Evolutionary conservation across 92 coral and sea anemone genomes (phyloP).

Genomic region (Phenganax subtilis): DNA sequence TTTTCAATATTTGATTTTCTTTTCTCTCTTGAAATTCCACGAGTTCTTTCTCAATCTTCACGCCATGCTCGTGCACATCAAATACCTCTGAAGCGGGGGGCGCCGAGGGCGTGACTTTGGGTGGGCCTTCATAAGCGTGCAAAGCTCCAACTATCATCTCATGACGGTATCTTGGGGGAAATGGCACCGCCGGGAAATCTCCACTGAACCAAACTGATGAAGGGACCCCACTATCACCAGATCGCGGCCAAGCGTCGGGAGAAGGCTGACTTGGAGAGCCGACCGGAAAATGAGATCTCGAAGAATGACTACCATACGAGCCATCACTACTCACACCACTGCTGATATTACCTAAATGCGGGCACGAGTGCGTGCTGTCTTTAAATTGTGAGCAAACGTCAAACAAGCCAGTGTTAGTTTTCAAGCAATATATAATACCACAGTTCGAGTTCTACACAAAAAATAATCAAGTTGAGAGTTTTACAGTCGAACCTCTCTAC

Average conservation of each 20-base stretch:
- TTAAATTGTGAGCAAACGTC: neutral
- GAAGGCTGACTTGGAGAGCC: constrained; percentile 45
- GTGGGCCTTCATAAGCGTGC: constrained; percentile 53
- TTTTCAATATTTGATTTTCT: constrained; percentile 41
- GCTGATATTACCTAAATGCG: constrained; percentile 55
- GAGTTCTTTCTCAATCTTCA: constrained; percentile 35
- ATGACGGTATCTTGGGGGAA: constrained; percentile 38
- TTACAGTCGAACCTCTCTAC: too few species aligned
- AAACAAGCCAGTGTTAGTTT: neutral
- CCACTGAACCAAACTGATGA: constrained; percentile 19
- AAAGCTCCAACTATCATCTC: constrained; percentile 62
- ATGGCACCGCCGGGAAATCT: constrained; percentile 14
- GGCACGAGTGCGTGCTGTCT: constrained; percentile 8
- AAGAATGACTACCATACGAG: constrained; percentile 50
- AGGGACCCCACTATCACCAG: constrained; percentile 4
- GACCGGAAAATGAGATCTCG: constrained; percentile 91
- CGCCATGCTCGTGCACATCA: constrained; percentile 26
- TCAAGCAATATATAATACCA: neutral
- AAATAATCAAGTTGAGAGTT: neutral
- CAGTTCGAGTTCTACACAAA: neutral
- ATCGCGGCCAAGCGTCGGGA: constrained; percentile 24
- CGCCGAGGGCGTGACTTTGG: constrained; percentile 27
- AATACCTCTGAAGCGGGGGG: constrained; percentile 24
- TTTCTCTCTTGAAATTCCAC: constrained; percentile 43
- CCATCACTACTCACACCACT: constrained; percentile 91